Evolutionary conservation across 2,113 vertebrate genomes (phyloP).

Genomic region (Calonectris borealis): DNA sequence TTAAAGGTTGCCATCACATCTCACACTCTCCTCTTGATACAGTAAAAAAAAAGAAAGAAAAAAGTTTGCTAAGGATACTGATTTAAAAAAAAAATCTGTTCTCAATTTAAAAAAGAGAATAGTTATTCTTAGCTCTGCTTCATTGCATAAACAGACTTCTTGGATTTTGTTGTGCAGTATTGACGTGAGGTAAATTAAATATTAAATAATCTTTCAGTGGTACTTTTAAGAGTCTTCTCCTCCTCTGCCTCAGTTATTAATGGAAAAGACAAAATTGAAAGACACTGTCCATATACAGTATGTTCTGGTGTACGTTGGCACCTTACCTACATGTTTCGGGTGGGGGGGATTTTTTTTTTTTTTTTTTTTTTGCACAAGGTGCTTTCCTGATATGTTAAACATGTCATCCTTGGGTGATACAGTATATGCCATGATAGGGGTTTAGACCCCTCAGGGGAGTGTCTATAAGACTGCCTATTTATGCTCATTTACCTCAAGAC

Average conservation of each 20-base stretch:
- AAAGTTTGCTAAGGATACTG: constrained; percentile 91
- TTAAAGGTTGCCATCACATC: constrained; percentile 95
- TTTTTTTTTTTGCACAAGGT: constrained; percentile 86
- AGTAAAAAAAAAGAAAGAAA: constrained; percentile 78
- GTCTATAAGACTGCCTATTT: constrained; percentile 93
- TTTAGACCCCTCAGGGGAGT: constrained; percentile 78
- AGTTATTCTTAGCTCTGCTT: constrained; percentile 90
- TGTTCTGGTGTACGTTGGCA: constrained; percentile 84
- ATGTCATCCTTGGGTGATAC: constrained; percentile 87
- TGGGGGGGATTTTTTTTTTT: constrained; percentile 66
- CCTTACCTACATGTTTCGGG: constrained; percentile 81
- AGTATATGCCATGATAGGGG: constrained; percentile 84
- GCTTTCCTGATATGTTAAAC: constrained; percentile 90
- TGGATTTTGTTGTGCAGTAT: constrained; percentile 98
- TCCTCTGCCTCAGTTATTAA: constrained; percentile 90
- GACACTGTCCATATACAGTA: constrained; percentile 77
- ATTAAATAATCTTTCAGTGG: constrained; percentile 90
- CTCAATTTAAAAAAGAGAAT: constrained; percentile 69
- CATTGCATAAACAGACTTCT: constrained; percentile 92
- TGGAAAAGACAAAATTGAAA: constrained; percentile 86
- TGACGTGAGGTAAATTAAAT: constrained; percentile 97
- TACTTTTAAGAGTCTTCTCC: constrained; percentile 87
- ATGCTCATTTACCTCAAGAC: constrained; percentile 99
- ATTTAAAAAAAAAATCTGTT: constrained; percentile 64
- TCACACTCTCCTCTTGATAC: constrained; percentile 93